A percentile compares a stretch with the other conserved stretches of the same genome.
Evolutionary conservation across 2,797 vertebrate genomes (phyloP).

Genomic region (Mus spretus): DNA sequence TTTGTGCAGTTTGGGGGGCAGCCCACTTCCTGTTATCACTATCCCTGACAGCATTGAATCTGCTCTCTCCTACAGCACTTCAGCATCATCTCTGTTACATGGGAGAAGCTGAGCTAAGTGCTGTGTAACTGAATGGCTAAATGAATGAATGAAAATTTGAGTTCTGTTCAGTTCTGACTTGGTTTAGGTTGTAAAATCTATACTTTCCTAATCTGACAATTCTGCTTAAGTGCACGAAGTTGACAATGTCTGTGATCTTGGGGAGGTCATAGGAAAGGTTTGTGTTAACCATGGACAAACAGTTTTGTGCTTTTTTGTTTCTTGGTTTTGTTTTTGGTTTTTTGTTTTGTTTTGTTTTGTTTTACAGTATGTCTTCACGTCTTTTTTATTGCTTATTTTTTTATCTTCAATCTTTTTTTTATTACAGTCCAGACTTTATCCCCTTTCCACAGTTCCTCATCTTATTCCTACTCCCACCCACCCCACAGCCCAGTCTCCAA

Average conservation of each 20-base stretch:
- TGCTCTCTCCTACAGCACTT: neutral
- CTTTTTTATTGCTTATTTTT: neutral
- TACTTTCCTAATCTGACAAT: neutral
- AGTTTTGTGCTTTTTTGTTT: neutral
- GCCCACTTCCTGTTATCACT: neutral
- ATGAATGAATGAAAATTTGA: neutral
- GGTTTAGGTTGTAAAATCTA: neutral
- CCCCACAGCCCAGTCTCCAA: too few relatives aligned
- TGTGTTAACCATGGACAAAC: neutral
- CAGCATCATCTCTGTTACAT: neutral
- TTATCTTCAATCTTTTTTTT: neutral
- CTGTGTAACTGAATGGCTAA: neutral
- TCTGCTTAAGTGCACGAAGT: neutral
- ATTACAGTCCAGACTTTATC: neutral
- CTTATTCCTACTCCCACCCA: neutral
- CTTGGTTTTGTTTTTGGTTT: neutral
- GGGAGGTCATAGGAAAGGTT: too few relatives aligned
- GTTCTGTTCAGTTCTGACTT: constrained; percentile 4
- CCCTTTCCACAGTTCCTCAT: neutral
- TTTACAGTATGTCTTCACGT: neutral
- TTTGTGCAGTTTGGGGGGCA: neutral
- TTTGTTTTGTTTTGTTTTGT: neutral
- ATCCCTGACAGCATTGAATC: neutral
- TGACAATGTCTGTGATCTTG: neutral
- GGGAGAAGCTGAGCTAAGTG: neutral